Conservation (phyloP, 2,797 vertebrate genomes). For the Pantherophis vulpinus region DNA sequence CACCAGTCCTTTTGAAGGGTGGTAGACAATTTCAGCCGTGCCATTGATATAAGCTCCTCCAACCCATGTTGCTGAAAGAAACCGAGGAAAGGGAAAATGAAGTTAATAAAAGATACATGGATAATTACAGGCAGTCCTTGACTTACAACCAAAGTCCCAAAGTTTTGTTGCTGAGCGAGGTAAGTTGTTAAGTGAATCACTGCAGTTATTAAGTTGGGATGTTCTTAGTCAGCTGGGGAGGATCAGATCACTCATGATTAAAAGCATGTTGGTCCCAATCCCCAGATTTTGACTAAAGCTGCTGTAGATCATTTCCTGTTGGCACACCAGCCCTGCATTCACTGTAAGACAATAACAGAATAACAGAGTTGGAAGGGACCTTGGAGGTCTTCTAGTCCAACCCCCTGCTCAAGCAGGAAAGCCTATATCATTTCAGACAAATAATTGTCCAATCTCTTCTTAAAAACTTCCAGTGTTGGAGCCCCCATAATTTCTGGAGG, state of each 20-base stretch:
- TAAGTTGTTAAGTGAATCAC: not conserved
- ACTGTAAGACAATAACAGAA: not conserved
- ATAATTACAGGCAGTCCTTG: not conserved
- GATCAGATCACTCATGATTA: not conserved
- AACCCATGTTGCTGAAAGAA: conserved; percentile 78
- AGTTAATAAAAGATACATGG: not conserved
- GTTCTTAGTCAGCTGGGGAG: not conserved
- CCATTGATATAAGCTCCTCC: conserved; percentile 82
- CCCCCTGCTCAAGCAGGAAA: not conserved
- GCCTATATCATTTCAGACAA: not conserved
- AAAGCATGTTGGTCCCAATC: not conserved
- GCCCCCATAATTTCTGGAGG: not conserved
- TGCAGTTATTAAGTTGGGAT: not conserved
- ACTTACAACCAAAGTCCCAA: not conserved
- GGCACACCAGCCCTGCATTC: not conserved
- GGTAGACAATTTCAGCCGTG: conserved; percentile 80
- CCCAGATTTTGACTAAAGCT: not conserved
- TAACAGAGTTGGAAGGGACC: not conserved
- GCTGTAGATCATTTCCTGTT: not conserved
- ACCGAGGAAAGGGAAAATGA: not conserved
- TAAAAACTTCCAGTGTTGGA: not conserved
- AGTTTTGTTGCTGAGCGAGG: not conserved
- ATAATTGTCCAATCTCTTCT: not conserved
- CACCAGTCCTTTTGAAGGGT: conserved; percentile 75
- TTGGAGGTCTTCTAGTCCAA: not conserved